Evolutionary conservation across 2,113 vertebrate genomes (phyloP).

Genomic region (Apistogramma diplotaenia): DNA sequence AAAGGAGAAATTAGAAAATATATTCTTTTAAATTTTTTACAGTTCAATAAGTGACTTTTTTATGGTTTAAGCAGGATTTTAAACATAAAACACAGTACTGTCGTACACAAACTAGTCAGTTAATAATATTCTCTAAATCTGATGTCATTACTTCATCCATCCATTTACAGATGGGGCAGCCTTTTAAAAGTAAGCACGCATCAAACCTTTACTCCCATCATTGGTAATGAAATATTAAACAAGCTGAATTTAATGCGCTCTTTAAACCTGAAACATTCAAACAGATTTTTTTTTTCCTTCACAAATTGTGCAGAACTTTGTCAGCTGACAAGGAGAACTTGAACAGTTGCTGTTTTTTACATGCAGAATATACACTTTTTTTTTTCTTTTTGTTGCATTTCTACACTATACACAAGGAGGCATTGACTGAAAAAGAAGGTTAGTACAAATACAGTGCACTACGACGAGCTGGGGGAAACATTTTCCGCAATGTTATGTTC

Average conservation of each 20-base stretch:
- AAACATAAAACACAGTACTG: conserved; percentile 65
- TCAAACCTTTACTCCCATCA: conserved; percentile 3
- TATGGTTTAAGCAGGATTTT: conserved; percentile 48
- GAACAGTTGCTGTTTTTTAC: conserved; percentile 64
- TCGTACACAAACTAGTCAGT: conserved; percentile 57
- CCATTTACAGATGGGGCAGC: conserved; percentile 16
- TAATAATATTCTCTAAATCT: conserved; percentile 33
- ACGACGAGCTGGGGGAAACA: conserved; percentile 35
- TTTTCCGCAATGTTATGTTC: conserved; percentile 15
- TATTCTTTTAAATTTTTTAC: conserved; percentile 59
- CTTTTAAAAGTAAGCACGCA: conserved; percentile 6
- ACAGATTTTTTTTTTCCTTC: background rate
- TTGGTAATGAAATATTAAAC: conserved; percentile 29
- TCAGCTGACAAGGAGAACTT: conserved; percentile 51
- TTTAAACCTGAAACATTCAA: conserved; percentile 53
- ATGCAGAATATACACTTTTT: conserved; percentile 66
- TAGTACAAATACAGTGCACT: conserved; percentile 63
- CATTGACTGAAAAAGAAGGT: conserved; percentile 30
- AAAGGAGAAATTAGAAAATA: conserved; percentile 73
- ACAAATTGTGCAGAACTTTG: conserved; percentile 55
- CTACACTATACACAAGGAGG: conserved; percentile 67
- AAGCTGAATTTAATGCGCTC: conserved; percentile 25
- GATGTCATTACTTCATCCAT: background rate
- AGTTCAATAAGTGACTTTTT: conserved; percentile 51
- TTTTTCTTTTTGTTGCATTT: too few species aligned